Conservation (phyloP, 2,888 invertebrate species). For the Sphinx pinastri region DNA sequence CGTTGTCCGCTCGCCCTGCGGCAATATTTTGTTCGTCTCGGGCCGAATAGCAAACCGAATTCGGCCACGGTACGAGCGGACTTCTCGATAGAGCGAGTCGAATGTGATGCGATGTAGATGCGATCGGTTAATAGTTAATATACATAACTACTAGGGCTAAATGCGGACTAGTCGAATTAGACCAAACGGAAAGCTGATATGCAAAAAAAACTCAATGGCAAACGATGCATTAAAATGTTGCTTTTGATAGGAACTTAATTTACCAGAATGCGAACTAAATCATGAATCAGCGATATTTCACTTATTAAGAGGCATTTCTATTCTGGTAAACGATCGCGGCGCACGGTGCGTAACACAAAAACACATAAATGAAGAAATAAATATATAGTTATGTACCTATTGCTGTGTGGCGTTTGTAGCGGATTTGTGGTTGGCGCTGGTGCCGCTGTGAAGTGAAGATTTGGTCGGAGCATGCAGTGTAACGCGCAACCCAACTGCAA, state of each 20-base stretch:
- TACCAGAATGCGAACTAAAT: conserved; percentile 71
- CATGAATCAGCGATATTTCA: conserved; percentile 70
- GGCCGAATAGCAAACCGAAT: conserved; percentile 29
- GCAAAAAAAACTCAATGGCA: conserved; percentile 72
- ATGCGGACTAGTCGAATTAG: conserved; percentile 62
- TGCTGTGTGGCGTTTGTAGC: conserved; percentile 83
- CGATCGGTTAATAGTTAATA: conserved; percentile 74
- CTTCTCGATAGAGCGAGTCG: conserved; percentile 1
- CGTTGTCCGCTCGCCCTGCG: conserved; percentile 32
- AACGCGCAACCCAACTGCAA: conserved; percentile 96
- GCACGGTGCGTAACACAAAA: conserved; percentile 80
- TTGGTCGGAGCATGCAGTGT: conserved; percentile 94
- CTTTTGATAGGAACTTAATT: conserved; percentile 62
- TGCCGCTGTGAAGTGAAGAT: conserved; percentile 83
- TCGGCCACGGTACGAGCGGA: conserved; percentile 29
- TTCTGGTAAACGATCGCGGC: conserved; percentile 73
- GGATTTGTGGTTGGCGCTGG: conserved; percentile 83
- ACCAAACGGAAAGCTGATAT: conserved; percentile 71
- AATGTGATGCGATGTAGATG: conserved; percentile 44
- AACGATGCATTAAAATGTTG: conserved; percentile 83
- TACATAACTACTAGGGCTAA: conserved; percentile 60
- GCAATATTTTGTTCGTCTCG: conserved; percentile 36
- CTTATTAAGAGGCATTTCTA: conserved; percentile 72
- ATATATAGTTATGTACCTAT: conserved; percentile 82
- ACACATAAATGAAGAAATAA: conserved; percentile 79